Evolutionary conservation across 1,140 invertebrate genomes (phyloP), one percentile per base, ranked within the genome.

Genomic region (Apis florea): DNA sequence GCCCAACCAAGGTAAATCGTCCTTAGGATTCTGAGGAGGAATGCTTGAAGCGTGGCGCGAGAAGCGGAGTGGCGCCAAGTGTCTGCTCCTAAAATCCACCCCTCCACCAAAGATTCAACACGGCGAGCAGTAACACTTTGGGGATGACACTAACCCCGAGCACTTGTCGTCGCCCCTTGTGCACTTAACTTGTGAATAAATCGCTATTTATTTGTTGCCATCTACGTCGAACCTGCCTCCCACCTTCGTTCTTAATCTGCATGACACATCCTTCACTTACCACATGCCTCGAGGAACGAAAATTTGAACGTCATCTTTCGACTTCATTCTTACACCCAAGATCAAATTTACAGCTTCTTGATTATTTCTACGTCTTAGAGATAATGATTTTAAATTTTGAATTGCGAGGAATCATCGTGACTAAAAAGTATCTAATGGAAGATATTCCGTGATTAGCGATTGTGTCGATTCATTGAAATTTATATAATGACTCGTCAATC

Each of bases 1-100:
- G 84, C 96, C 96, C 83, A 94, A 95, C 92, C 90, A 90, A 94
- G 93, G 93, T 94, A 93, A 94, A 91, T 87, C 73, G 40, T 73
- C 81, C 51, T 71, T 79, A 21, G 58, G 76, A 68, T 86, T 79
- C 68, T 76, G 72, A 86, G 67, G 40, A 61, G 58, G 40, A 13
- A 6, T 49, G 73, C 51, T 70, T 58, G 31, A 40, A 40, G 51
- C 53, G 26, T 47, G 71, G 47, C 21, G 51, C 49, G 12, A n/a
- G 54, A 49, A 73, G 31, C 56, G 40, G 13, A 21, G 31, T 24
- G 78, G 13, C 68, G 53, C 11, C 19, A 26, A 54, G 10, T 40
- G 6, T 79, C 51, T 61, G 56, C 66, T 51, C 56, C 4, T 26
- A 47, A 64, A 54, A 47, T 24, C 59, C 54, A 24, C 21, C 26